Base-by-base conservation (phyloP, 2,888 invertebrate species). In the Artemia sp. region DNA sequence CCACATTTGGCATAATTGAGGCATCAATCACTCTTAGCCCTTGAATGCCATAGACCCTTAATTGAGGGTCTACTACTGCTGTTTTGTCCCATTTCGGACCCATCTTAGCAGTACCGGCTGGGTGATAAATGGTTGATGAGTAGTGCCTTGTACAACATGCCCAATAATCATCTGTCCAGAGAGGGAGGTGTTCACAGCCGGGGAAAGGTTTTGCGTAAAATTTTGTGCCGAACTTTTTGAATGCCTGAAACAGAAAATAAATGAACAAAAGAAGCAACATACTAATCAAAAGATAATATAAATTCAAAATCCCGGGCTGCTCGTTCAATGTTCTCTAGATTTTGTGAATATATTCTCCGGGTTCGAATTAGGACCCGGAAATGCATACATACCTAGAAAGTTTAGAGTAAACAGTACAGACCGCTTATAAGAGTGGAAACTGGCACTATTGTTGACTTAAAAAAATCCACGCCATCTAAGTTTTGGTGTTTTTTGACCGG, bases 41-140 rank as follows among this genome's bases (percentile, higher is more conserved):
- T 71, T 85, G 80, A 0, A 92, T 79, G 0, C 91, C 91, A 74
- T 89, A 85, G 0, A 90, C 90, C 70, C 85, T 80, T 67, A 92
- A 78, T 73, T 86, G 81, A 0, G 88, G 83, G 78, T 92, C 90
- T 0, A 92, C 87, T 0, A 92, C 92, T 0, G 91, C 89, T 81
- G 84, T 84, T 0, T 86, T 86, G 76, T 91, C 90, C 0, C 76
- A 81, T 2, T 83, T 75, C 0, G 89, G 88, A 0, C 90, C 91
- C 91, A 91, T 92, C 78, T 90, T 90, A 0, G 86, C 85, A 0
- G 89, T 88, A 70, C 90, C 88, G 0, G 89, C 89, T 79, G 90
- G 82, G 76, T 91, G 90, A 76, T 91, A 91, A 74, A 91, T 90
- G 0, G 90, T 90, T 84, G 90, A 86, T 0, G 90, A 90, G 76